Conservation (phyloP, 2,797 vertebrate genomes). For the Propithecus perrieri region DNA sequence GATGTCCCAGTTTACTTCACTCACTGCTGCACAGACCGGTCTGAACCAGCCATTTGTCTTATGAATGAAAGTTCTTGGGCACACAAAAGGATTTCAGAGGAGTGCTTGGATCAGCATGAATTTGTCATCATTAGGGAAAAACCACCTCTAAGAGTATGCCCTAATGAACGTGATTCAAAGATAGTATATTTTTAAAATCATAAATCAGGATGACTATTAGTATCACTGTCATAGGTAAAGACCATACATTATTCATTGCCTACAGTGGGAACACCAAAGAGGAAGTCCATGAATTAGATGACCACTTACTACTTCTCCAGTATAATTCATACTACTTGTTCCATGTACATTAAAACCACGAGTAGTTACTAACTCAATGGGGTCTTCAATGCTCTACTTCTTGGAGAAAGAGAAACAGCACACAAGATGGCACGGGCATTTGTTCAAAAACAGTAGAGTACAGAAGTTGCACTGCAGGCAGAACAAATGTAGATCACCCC, state of each 20-base stretch:
- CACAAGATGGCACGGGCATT: background rate
- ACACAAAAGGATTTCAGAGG: background rate
- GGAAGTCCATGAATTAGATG: background rate
- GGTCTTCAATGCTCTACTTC: background rate
- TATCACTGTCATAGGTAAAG: background rate
- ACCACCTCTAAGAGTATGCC: background rate
- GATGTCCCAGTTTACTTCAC: background rate
- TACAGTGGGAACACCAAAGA: background rate
- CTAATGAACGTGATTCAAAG: conserved; percentile 6
- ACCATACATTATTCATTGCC: background rate
- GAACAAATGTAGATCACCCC: background rate
- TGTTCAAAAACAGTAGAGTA: background rate
- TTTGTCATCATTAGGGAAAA: conserved; percentile 17
- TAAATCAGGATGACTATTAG: background rate
- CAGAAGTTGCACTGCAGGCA: background rate
- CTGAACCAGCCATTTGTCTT: conserved; percentile 4
- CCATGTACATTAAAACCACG: background rate
- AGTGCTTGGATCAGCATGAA: background rate
- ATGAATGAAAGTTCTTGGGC: conserved; percentile 32
- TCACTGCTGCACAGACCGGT: background rate
- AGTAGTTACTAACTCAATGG: background rate
- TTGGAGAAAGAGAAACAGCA: background rate
- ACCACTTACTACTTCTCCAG: background rate
- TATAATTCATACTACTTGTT: background rate
- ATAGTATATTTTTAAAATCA: background rate